Base-by-base conservation (phyloP, 2,797 vertebrate species). In the Myiothlypis chrysogaster region DNA sequence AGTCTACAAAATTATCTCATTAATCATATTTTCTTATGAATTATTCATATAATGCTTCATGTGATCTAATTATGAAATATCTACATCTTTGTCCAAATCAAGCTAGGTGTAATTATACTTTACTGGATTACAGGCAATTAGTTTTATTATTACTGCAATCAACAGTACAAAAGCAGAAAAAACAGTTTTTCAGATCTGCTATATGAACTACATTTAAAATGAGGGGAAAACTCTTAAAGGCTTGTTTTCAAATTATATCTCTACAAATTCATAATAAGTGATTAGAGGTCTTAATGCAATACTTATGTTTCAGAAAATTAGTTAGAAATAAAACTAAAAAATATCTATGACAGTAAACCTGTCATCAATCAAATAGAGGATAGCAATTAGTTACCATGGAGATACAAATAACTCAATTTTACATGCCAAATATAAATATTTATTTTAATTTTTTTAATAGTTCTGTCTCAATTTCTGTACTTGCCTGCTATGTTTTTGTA, bases 101-200 rank as follows among this genome's bases (percentile, higher is more conserved):
- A 91, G 56, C 14, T 72, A 93, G 72, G 30, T 93, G 66, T 85
- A 94, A 94, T 95, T 95, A 96, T 69, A 86, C 64, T 95, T 93
- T 75, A 91, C 83, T 79, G 49, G 53, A 94, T 95, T 95, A 82
- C 17, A 91, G 70, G 79, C 66, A 94, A 90, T 96, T 95, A 86
- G 61, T 66, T 95, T 92, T 87, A 88, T 93, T 95, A 95, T 93
- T 89, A 87, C 73, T 75, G 63, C 55, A 95, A 96, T 94, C 90
- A 96, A 84, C 56, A 75, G 47, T 44, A 90, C 24, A 93, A 96
- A 96, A 70, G 21, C 27, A 93, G 41, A 85, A 86, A 57, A 90
- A 87, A 5, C 25, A 59, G 13, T 47, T 92, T 96, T 94, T 87
- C 30, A 86, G 25, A 69, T 90, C 44, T 81, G 64, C 34, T 80